Conservation (phyloP, 1,140 invertebrate species). For the Drosophila lacertosa region DNA sequence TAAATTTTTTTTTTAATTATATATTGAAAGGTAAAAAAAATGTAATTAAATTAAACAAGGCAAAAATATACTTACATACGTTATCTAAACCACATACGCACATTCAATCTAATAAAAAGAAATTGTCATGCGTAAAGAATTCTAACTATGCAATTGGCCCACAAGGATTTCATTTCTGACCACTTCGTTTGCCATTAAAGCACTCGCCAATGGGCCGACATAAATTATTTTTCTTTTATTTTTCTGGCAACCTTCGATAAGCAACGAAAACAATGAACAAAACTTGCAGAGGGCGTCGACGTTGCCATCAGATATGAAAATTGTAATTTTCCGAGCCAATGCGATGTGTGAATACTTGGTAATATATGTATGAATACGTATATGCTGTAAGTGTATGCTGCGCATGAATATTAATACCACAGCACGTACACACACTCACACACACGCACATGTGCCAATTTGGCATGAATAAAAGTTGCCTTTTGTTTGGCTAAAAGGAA, state of each 20-base stretch:
- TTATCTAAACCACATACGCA: no score
- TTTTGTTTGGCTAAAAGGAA: conserved; percentile 59
- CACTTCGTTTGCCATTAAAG: not conserved
- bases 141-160: not conserved
- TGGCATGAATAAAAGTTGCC: conserved; percentile 69
- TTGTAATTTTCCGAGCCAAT: conserved; percentile 67
- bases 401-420: conserved; percentile 67
- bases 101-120: no score
- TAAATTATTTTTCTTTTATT: conserved; percentile 26
- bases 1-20: not conserved
- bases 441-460: conserved; percentile 13
- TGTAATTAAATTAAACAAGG: not conserved
- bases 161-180: not conserved
- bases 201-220: conserved; percentile 22
- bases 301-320: conserved; percentile 55
- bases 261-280: conserved; percentile 48
- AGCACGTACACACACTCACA: conserved; percentile 15
- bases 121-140: not conserved
- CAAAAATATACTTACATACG: no score
- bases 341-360: conserved; percentile 5
- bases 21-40: not conserved
- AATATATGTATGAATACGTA: conserved; percentile 1
- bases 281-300: conserved; percentile 13
- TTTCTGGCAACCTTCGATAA: conserved; percentile 23
- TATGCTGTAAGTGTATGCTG: not conserved